phyloP scores from a whole-genome alignment of 1,140 invertebrate species.

The Habropoda laboriosa region DNA sequence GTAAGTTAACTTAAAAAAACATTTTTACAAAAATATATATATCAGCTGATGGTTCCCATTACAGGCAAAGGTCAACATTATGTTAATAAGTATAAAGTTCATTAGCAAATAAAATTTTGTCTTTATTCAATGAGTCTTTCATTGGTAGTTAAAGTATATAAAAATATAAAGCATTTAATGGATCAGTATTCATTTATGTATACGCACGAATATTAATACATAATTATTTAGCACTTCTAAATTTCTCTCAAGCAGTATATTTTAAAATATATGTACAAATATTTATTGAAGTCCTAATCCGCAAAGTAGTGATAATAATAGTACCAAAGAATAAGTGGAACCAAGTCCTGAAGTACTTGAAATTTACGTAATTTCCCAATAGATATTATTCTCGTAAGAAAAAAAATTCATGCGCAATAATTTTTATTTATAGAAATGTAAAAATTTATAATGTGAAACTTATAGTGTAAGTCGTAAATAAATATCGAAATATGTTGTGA shows the following conservation, averaged over 20 bases:
- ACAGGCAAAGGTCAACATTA: conserved; percentile 24
- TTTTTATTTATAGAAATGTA: not conserved
- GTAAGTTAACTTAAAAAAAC: not conserved
- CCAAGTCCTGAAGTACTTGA: not conserved
- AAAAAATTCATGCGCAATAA: not conserved
- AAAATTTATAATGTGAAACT: not conserved
- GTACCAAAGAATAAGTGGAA: not conserved
- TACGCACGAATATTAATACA: not conserved
- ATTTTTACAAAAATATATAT: conserved; percentile 6
- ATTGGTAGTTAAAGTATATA: not conserved
- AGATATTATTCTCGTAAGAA: not conserved
- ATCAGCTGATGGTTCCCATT: conserved; percentile 14
- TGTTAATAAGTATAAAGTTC: conserved; percentile 39
- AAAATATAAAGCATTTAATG: not conserved
- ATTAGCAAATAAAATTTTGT: not conserved
- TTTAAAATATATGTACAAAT: not conserved
- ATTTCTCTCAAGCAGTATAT: not conserved
- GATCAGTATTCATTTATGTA: not conserved
- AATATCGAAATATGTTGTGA: too few relatives aligned
- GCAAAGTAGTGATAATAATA: not conserved
- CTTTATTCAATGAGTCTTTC: not conserved
- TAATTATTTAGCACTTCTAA: not conserved
- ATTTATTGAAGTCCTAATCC: not conserved
- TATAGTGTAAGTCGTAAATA: too few relatives aligned
- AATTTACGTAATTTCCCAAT: not conserved